Base-by-base conservation (phyloP, 2,113 vertebrate genomes). In the Grantiella picta region DNA sequence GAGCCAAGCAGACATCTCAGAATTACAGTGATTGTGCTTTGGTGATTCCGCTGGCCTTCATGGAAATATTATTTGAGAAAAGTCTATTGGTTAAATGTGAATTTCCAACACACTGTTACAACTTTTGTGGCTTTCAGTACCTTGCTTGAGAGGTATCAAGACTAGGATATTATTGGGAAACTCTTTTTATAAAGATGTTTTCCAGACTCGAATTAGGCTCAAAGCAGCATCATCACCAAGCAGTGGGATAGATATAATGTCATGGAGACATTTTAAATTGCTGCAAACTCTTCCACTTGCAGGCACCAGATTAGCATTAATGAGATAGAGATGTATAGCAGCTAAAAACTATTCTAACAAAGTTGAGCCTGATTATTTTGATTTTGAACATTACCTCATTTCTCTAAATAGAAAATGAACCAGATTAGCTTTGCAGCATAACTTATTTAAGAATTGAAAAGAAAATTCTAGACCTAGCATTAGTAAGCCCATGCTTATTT, bases 1-100 rank as follows among this genome's bases (percentile, higher is more conserved):
- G 98, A 99, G 97, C 97, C 98, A 98, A 98, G 98, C 97, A 96
- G 95, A 95, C 93, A 87, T 97, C 89, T 98, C 97, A 97, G 91
- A 98, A 98, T 98, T 97, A 98, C 95, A 98, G 96, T 98, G 98
- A 98, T 98, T 98, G 97, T 97, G 91, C 96, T 93, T 96, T 61
- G 90, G 97, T 95, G 97, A 98, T 97, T 97, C 92, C 85, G 92
- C 78, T 95, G 82, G 86, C 61, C 65, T 79, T 93, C 73, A 45
- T 61, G 42, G 91, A 97, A 96, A 96, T 80, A 90, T 8, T 64
- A 59, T 96, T 94, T 94, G 82, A 60, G 78, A 95, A 93, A 95
- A 72, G 84, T 56, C 50, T 88, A 59, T 52, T 33, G 38, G 33
- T 76, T 94, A 86, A 78, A 89, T 92, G 42, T 91, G 82, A 49